phyloP scores from a whole-genome alignment of 1,140 invertebrate genomes.

The Drosophila yakuba region DNA sequence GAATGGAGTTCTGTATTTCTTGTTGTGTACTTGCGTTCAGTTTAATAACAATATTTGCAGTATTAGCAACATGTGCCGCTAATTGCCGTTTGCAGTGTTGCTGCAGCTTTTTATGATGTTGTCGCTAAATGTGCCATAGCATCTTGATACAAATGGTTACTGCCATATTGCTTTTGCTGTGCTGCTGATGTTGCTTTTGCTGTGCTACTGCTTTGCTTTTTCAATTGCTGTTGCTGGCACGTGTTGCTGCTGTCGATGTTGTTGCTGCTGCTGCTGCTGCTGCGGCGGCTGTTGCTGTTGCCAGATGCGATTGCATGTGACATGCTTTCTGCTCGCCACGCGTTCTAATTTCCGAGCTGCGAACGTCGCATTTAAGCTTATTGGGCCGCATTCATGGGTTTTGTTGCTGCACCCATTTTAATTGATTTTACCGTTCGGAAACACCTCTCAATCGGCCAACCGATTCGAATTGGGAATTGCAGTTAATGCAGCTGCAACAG shows the following conservation, averaged over 20 bases:
- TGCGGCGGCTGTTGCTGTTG: slow-evolving; percentile 7
- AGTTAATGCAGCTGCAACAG: slow-evolving; percentile 35
- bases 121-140: slow-evolving; percentile 43
- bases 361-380: slow-evolving; percentile 37
- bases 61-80: slow-evolving; percentile 69
- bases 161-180: slow-evolving; percentile 1
- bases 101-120: slow-evolving; percentile 53
- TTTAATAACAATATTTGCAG: slow-evolving; percentile 38
- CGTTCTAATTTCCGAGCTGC: slow-evolving; percentile 37
- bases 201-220: not conserved
- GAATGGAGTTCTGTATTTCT: not conserved
- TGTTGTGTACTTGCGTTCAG: not conserved
- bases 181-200: not conserved
- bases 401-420: slow-evolving; percentile 54
- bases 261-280: slow-evolving; percentile 1
- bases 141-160: slow-evolving; percentile 36
- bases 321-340: slow-evolving; percentile 23
- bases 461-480: slow-evolving; percentile 34
- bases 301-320: slow-evolving; percentile 36
- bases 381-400: slow-evolving; percentile 33
- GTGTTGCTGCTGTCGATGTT: slow-evolving; percentile 16
- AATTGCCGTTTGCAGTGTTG: slow-evolving; percentile 61
- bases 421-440: slow-evolving; percentile 68
- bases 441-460: slow-evolving; percentile 58
- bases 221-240: slow-evolving; percentile 14